A percentile compares a stretch with the other conserved stretches of the same genome.
Evolutionary conservation across 1,140 invertebrate species (phyloP).

Genomic region (Prorops nasuta): DNA sequence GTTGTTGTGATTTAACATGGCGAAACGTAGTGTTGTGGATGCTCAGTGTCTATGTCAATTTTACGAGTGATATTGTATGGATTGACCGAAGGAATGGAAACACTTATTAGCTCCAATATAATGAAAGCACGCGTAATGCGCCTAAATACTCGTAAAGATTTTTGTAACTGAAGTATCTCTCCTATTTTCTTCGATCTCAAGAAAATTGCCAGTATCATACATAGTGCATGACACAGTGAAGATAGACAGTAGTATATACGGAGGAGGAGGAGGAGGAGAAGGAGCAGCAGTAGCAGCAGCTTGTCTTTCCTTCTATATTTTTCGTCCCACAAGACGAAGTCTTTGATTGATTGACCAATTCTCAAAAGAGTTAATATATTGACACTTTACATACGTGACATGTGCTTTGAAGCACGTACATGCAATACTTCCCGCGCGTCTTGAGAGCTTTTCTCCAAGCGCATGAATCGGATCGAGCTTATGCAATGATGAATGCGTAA

Average conservation of each 20-base stretch:
- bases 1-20: constrained; percentile 58
- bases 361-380: too few relatives aligned
- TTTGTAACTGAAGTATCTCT: too few relatives aligned
- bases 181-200: too few relatives aligned
- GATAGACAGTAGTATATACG: too few relatives aligned
- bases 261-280: too few relatives aligned
- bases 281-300: too few relatives aligned
- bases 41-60: constrained; percentile 52
- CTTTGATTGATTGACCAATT: too few relatives aligned
- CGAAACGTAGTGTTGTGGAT: constrained; percentile 57
- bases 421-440: constrained; percentile 36
- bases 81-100: constrained; percentile 27
- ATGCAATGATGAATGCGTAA: constrained; percentile 39
- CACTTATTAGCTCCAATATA: constrained; percentile 18
- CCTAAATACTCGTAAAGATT: too few relatives aligned
- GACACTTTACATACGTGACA: constrained; percentile 9
- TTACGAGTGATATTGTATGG: constrained; percentile 38
- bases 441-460: constrained; percentile 10
- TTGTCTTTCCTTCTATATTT: too few relatives aligned
- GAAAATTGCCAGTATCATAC: too few relatives aligned
- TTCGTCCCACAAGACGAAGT: too few relatives aligned
- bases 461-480: constrained; percentile 32
- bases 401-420: constrained; percentile 16
- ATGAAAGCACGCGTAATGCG: constrained; percentile 12
- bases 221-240: too few relatives aligned